Conservation (phyloP, 2,113 vertebrate genomes). For the Pteronura brasiliensis region DNA sequence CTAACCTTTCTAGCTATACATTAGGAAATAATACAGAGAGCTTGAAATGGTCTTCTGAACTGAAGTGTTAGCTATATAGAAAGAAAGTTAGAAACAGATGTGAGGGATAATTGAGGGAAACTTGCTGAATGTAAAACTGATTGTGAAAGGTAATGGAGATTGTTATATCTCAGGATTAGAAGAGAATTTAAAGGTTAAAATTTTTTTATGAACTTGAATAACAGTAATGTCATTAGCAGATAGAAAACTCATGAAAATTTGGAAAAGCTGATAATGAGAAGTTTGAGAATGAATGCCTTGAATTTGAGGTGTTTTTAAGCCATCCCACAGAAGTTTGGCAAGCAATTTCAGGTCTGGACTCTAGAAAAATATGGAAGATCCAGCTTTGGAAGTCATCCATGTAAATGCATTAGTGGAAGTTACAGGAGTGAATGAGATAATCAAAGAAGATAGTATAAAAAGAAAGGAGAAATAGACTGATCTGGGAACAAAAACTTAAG, state of each 20-base stretch:
- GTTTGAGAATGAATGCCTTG: neutral
- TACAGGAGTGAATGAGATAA: neutral
- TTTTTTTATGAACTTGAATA: neutral
- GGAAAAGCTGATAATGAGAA: neutral
- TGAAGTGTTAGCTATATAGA: neutral
- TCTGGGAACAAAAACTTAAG: neutral
- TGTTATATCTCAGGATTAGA: neutral
- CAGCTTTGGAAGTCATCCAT: neutral
- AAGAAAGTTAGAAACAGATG: neutral
- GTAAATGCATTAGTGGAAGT: neutral
- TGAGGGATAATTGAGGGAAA: neutral
- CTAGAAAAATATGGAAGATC: neutral
- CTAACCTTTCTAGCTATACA: neutral
- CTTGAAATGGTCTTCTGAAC: neutral
- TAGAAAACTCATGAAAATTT: neutral
- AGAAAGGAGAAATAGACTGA: neutral
- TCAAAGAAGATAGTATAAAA: neutral
- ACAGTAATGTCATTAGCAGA: neutral
- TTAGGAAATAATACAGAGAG: neutral
- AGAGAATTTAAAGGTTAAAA: neutral
- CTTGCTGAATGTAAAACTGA: neutral
- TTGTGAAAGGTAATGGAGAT: neutral
- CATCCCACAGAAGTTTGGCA: neutral
- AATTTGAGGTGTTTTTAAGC: neutral
- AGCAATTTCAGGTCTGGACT: neutral